Conservation (phyloP, 2,797 vertebrate genomes). For the Gambelia wislizenii region DNA sequence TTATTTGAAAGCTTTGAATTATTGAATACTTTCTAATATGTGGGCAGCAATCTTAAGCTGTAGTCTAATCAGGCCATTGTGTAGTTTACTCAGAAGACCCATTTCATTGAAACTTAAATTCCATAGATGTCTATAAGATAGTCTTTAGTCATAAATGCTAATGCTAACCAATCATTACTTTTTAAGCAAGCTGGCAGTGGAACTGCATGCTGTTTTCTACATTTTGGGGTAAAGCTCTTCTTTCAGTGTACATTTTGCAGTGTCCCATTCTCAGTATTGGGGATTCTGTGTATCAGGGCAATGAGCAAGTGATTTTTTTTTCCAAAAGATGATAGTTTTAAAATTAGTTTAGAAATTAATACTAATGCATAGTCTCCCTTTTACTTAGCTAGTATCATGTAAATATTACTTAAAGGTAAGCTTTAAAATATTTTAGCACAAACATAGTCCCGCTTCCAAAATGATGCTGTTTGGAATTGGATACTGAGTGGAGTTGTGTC, state of each 20-base stretch:
- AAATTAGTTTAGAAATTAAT: not conserved
- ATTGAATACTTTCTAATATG: not conserved
- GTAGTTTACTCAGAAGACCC: not conserved
- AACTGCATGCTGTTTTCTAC: not conserved
- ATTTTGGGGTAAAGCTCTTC: not conserved
- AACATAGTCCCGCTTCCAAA: not conserved
- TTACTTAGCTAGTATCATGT: not conserved
- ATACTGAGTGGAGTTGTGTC: not conserved
- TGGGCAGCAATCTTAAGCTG: not conserved
- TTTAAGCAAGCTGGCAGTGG: not conserved
- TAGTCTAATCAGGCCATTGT: not conserved
- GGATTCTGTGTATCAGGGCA: not conserved
- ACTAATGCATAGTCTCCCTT: not conserved
- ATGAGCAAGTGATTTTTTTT: not conserved
- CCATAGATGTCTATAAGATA: not conserved
- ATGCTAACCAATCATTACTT: not conserved
- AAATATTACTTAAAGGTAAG: not conserved
- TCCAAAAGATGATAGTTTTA: not conserved
- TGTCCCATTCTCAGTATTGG: not conserved
- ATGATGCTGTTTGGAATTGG: not conserved
- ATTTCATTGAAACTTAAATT: not conserved
- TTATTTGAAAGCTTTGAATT: not conserved
- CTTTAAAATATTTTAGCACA: not conserved
- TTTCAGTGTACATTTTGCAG: not conserved
- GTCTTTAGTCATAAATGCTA: not conserved